These are phyloP conservation scores for Megalops atlanticus DNA, from an alignment of 2,113 vertebrate genomes.

Conservation along the genomic window DNA sequence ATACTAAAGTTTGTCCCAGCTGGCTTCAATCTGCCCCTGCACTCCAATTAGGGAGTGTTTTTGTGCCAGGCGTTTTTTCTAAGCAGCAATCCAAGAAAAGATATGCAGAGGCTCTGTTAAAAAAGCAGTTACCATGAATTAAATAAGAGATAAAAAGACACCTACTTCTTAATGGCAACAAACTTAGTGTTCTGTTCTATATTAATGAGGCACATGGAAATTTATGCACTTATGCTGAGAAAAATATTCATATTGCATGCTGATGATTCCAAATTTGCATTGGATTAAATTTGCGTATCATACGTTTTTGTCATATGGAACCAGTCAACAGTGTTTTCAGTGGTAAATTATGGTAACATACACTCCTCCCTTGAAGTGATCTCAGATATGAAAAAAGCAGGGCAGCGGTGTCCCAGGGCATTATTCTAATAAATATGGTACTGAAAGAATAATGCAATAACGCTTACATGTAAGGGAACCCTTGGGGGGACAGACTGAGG, in stretches of 20 bases:
- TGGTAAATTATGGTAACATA: neutral
- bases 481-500: neutral
- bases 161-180: neutral
- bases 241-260: neutral
- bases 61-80: neutral
- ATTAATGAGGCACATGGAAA: neutral
- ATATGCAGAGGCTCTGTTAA: neutral
- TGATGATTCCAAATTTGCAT: neutral
- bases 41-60: conserved; percentile 13
- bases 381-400: neutral
- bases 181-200: neutral
- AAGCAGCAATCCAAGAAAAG: neutral
- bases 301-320: too few relatives aligned
- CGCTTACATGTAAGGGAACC: neutral
- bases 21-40: neutral
- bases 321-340: neutral
- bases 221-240: neutral
- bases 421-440: neutral
- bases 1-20: neutral
- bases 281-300: neutral
- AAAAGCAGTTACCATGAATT: neutral
- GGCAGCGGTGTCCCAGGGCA: neutral
- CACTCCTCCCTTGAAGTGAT: neutral
- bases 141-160: neutral
- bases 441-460: neutral